Evolutionary conservation across 2,888 invertebrate genomes (phyloP).

Genomic region (Amiota minor): DNA sequence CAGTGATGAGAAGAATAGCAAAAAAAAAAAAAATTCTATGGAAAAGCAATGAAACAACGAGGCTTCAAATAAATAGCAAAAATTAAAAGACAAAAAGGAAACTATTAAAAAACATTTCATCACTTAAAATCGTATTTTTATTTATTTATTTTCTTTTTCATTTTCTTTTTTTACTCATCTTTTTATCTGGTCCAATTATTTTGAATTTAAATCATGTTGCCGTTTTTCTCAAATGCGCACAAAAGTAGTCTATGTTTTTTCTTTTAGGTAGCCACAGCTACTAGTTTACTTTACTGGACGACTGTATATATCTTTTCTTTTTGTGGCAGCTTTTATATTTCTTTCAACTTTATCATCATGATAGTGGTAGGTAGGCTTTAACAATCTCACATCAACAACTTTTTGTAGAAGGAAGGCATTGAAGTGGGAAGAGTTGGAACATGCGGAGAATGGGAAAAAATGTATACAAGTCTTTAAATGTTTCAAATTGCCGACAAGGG

Average conservation of each 20-base stretch:
- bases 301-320: too few relatives aligned
- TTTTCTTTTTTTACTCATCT: conserved; percentile 18
- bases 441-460: conserved; percentile 23
- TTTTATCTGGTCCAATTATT: conserved; percentile 23
- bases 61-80: neutral
- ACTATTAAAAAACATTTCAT: conserved; percentile 26
- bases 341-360: too few relatives aligned
- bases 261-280: too few relatives aligned
- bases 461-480: conserved; percentile 63
- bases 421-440: too few relatives aligned
- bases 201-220: conserved; percentile 2
- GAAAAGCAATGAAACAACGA: neutral
- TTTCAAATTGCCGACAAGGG: conserved; percentile 70
- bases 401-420: too few relatives aligned
- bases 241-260: too few relatives aligned
- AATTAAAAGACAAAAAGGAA: neutral
- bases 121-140: conserved; percentile 13
- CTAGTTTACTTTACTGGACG: too few relatives aligned
- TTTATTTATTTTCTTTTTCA: neutral
- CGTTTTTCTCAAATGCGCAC: conserved; percentile 14
- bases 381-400: too few relatives aligned
- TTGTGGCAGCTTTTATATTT: too few relatives aligned
- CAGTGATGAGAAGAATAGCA: neutral
- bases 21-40: neutral
- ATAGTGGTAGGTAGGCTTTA: too few relatives aligned